Evolutionary conservation across 2,113 vertebrate species (phyloP).

Genomic region (Tychaedon coryphoeus): DNA sequence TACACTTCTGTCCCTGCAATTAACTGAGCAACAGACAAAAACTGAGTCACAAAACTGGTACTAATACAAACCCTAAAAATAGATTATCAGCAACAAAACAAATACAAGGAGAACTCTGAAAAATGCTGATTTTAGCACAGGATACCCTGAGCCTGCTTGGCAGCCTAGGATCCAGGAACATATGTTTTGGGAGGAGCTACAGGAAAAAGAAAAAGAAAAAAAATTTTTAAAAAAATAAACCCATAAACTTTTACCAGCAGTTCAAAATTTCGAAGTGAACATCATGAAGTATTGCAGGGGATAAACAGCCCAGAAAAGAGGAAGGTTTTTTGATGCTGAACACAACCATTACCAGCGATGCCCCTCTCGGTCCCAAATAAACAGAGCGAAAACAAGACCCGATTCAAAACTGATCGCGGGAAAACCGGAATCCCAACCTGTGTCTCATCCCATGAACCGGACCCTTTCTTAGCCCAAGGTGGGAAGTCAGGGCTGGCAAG

Average conservation of each 20-base stretch:
- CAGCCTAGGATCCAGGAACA: background rate
- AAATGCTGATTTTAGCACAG: background rate
- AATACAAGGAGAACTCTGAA: background rate
- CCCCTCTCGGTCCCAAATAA: fast-evolving
- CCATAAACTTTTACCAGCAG: background rate
- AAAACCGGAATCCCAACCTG: background rate
- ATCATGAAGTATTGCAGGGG: background rate
- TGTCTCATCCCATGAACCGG: background rate
- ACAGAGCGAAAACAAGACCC: background rate
- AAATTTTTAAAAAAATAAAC: background rate
- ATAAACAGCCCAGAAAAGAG: background rate
- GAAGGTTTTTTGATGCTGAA: background rate
- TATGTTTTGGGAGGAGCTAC: background rate
- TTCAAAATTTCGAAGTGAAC: no score
- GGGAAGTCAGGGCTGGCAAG: background rate
- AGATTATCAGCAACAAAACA: background rate
- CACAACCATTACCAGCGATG: fast-evolving
- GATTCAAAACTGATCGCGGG: background rate
- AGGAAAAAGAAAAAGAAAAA: background rate
- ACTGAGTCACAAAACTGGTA: background rate
- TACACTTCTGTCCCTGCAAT: background rate
- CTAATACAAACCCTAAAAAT: fast-evolving
- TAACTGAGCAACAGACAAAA: background rate
- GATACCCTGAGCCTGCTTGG: background rate
- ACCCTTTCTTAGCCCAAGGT: background rate